Evolutionary conservation across 2,888 invertebrate species (phyloP).

Genomic region (Drosophila pseudotalamancana): DNA sequence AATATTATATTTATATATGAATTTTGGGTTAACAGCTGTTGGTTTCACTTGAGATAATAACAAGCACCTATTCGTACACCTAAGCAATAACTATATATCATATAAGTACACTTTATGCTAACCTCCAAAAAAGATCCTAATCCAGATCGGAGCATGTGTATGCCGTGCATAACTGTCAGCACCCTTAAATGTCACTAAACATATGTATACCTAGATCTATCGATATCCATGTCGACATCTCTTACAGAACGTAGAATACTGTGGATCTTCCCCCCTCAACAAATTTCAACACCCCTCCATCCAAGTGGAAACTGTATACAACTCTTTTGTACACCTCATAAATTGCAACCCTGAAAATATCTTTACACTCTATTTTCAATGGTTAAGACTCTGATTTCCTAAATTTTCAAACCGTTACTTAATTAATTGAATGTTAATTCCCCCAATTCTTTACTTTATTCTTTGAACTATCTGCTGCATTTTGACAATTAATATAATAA

Average conservation of each 20-base stretch:
- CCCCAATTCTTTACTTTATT: slow-evolving; percentile 9
- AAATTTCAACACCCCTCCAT: neutral
- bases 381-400: slow-evolving; percentile 27
- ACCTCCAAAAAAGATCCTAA: slow-evolving; percentile 32
- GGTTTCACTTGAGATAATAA: slow-evolving; percentile 6
- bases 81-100: slow-evolving; percentile 23
- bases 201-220: neutral
- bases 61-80: neutral
- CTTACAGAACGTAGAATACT: slow-evolving; percentile 27
- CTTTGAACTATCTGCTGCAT: slow-evolving; percentile 34
- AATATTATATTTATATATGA: slow-evolving; percentile 17
- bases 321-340: neutral
- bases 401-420: slow-evolving; percentile 16
- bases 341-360: neutral
- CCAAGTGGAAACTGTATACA: slow-evolving; percentile 13
- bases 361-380: slow-evolving; percentile 12
- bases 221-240: slow-evolving; percentile 9
- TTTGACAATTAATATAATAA: slow-evolving; percentile 53
- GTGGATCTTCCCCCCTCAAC: slow-evolving; percentile 4
- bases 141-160: slow-evolving; percentile 58
- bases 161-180: slow-evolving; percentile 57
- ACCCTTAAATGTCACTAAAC: slow-evolving; percentile 49
- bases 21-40: slow-evolving; percentile 24
- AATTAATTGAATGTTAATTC: slow-evolving; percentile 46
- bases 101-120: slow-evolving; percentile 36